Percentiles rank a stretch among this genome's conserved stretches.
These are phyloP conservation scores for Meteorus sp. DNA, from an alignment of 1,140 invertebrate genomes.

Conservation along the genomic window DNA sequence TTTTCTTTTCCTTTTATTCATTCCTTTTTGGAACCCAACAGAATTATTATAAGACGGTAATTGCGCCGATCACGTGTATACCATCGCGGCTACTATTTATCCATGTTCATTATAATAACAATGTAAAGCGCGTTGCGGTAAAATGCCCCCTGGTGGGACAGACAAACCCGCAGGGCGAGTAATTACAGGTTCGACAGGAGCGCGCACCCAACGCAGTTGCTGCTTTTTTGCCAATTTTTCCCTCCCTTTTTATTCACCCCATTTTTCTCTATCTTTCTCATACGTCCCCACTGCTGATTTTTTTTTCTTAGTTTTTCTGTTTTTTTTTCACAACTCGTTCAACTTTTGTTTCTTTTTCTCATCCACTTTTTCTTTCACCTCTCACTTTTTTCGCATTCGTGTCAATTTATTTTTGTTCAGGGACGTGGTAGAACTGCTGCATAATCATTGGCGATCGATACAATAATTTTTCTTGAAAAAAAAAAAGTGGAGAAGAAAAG, in stretches of 20 bases:
- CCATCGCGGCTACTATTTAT: constrained; percentile 56
- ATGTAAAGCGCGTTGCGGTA: constrained; percentile 46
- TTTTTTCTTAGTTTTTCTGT: background rate
- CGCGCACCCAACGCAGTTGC: too few relatives aligned
- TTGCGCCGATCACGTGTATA: constrained; percentile 55
- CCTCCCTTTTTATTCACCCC: too few relatives aligned
- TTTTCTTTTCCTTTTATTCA: background rate
- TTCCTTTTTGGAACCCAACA: constrained; percentile 32
- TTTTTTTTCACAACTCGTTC: background rate
- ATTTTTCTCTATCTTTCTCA: background rate
- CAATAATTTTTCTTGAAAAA: too few relatives aligned
- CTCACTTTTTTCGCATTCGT: too few relatives aligned
- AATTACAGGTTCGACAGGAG: constrained; percentile 6
- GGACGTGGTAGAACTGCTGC: too few relatives aligned
- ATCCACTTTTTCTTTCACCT: too few relatives aligned
- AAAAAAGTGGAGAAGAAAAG: too few relatives aligned
- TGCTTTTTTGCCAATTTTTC: too few relatives aligned
- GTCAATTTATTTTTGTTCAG: too few relatives aligned
- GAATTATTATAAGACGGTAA: constrained; percentile 59
- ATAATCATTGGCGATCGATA: too few relatives aligned
- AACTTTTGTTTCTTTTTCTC: background rate
- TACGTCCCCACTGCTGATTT: background rate
- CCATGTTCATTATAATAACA: constrained; percentile 60
- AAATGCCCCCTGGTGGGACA: constrained; percentile 22
- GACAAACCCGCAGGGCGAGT: constrained; percentile 11